Base-by-base conservation (phyloP, 2,888 invertebrate genomes). In the Lycocerus yunnanus region DNA sequence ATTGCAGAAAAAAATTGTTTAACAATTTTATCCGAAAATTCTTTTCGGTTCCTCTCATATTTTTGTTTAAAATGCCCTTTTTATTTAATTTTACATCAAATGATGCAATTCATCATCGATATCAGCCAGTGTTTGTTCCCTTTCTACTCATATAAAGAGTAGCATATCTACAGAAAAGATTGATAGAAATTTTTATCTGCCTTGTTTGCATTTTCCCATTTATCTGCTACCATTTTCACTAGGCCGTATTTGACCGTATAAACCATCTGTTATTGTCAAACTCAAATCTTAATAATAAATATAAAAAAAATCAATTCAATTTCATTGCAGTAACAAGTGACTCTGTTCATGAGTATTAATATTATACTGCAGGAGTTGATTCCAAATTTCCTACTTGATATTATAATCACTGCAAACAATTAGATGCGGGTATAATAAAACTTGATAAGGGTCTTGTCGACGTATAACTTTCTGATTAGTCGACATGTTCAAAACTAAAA, bases 391-490 rank as follows among this genome's bases (percentile, higher is more conserved):
- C 68, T 16, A 72, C 43, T 72, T 68, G 63, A 58, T 68, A 18
- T n/a, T n/a, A n/a, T 63, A 68, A 68, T 72, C 71, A 71, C 68
- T 68, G 75, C 72, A 75, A 75, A 75, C 72, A 75, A 75, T 75
- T 75, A 75, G 66, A 75, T 75, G 72, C 75, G 75, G 75, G 75
- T 66, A 69, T 69, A 69, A 69, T 69, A 72, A 69, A 58, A 69
- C 66, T 72, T 75, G 72, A 75, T 75, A 72, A 75, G 75, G 75
- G 75, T 74, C 74, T 71, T 69, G 68, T 61, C 68, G 74, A 72
- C 71, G 69, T 27, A n/a, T n/a, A 74, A 68, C 69, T 70, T 70
- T 74, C 27, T 66, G 70, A 67, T 69, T 74, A 70, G 69, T 70
- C 58, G 70, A 70, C 66, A 68, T 70, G 61, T 68, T 66, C 61